Evolutionary conservation across 2,113 vertebrate genomes (phyloP).

Genomic region (Bettongia penicillata): DNA sequence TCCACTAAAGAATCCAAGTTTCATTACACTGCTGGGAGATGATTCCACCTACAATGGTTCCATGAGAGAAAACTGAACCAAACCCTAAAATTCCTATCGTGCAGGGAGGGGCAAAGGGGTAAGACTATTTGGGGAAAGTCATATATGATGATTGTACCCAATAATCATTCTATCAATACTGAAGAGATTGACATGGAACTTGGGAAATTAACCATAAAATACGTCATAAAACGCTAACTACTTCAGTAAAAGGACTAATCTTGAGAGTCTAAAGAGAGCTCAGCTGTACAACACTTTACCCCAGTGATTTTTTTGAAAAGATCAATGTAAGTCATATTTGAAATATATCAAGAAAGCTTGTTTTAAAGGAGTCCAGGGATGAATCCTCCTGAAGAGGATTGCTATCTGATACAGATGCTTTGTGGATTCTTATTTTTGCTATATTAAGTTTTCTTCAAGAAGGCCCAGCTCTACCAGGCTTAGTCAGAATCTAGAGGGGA

Average conservation of each 20-base stretch:
- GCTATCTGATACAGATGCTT: background rate
- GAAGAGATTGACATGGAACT: background rate
- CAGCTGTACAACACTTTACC: background rate
- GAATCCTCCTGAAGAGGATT: conserved; percentile 9
- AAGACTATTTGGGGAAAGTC: background rate
- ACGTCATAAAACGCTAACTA: background rate
- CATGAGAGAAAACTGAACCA: background rate
- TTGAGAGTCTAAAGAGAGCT: background rate
- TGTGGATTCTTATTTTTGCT: conserved; percentile 34
- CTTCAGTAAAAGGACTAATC: background rate
- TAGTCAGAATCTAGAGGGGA: background rate
- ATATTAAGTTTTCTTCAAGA: conserved; percentile 30
- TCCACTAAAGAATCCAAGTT: background rate
- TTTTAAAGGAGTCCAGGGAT: background rate
- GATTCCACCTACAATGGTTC: background rate
- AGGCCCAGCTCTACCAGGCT: conserved; percentile 3
- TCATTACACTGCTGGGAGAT: background rate
- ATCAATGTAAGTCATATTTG: background rate
- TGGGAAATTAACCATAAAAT: background rate
- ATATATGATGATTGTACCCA: background rate
- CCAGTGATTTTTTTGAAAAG: background rate
- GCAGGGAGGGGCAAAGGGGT: background rate
- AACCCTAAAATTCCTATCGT: conserved; percentile 4
- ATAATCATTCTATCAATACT: background rate
- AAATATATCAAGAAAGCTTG: background rate